Conservation (phyloP, 23 tunicate genomes). For the Trididemnum clinides region DNA sequence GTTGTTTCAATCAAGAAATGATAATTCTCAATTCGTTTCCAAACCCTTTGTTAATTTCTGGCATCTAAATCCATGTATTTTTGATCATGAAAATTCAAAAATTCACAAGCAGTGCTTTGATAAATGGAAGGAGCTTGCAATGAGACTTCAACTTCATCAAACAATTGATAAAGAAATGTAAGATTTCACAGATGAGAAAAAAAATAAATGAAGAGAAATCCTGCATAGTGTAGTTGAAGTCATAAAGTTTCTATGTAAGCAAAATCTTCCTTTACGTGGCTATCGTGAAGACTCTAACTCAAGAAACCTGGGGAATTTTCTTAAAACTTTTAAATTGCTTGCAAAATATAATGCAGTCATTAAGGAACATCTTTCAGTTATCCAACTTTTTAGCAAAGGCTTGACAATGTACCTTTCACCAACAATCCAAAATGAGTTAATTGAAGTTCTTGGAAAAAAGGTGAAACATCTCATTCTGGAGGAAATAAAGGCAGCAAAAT, state of each 20-base stretch:
- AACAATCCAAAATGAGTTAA: conserved; percentile 33
- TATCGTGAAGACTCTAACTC: conserved; percentile 44
- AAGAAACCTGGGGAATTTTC: conserved; percentile 58
- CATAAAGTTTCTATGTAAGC: conserved; percentile 52
- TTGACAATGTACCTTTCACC: conserved; percentile 39
- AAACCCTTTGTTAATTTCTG: conserved; percentile 37
- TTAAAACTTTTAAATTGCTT: conserved; percentile 49
- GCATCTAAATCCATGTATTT: conserved; percentile 39
- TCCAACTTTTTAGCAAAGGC: conserved; percentile 14
- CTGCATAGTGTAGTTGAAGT: conserved; percentile 40
- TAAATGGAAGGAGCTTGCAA: conserved; percentile 47
- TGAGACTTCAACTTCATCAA: conserved; percentile 41
- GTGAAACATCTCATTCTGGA: conserved; percentile 35
- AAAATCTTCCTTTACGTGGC: conserved; percentile 40
- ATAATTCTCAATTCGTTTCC: conserved; percentile 26
- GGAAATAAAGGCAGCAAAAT: conserved; percentile 36
- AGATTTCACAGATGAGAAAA: background rate
- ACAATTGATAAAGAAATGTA: conserved; percentile 40
- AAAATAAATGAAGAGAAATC: conserved; percentile 36
- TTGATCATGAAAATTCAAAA: conserved; percentile 34
- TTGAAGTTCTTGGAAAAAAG: conserved; percentile 27
- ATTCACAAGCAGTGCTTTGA: conserved; percentile 43
- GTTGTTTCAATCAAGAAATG: conserved; percentile 36
- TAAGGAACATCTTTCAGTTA: conserved; percentile 29
- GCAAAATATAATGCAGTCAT: conserved; percentile 46